Conservation (phyloP, 37 sponge, comb jelly and placozoan genomes). For the Hexactinellida sp. region DNA sequence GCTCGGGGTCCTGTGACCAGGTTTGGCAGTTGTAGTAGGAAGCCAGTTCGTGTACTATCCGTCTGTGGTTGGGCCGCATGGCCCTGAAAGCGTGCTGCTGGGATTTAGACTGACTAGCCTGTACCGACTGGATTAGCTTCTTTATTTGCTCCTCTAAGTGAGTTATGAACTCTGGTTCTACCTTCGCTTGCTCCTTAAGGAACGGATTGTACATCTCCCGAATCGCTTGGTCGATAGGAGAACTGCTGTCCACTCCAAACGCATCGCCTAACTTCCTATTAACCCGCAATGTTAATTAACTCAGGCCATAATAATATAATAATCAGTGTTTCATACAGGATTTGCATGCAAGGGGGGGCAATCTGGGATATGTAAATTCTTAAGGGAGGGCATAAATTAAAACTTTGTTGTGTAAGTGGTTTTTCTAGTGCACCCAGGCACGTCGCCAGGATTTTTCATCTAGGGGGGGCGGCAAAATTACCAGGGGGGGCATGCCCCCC, state of each 20-base stretch:
- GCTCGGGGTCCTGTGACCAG: constrained; percentile 40
- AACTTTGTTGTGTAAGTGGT: no score
- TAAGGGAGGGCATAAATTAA: no score
- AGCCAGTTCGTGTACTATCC: constrained; percentile 59
- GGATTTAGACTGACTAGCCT: neutral
- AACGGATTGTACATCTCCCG: constrained; percentile 11
- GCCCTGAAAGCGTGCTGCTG: constrained; percentile 33
- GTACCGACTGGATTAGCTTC: neutral
- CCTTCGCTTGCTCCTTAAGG: neutral
- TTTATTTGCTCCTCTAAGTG: neutral
- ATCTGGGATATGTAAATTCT: no score
- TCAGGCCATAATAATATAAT: no score
- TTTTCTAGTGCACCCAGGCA: no score
- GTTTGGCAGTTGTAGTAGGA: constrained; percentile 38
- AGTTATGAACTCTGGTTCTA: neutral
- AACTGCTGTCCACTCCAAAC: neutral
- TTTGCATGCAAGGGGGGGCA: no score
- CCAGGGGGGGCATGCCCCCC: no score
- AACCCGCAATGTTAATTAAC: no score
- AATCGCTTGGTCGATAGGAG: neutral
- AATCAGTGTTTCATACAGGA: no score
- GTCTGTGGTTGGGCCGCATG: constrained; percentile 40
- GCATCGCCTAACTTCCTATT: neutral
- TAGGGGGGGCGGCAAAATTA: no score
- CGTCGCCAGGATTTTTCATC: no score